Conservation (phyloP, 2,113 vertebrate genomes). For the Oncorhynchus nerka region DNA sequence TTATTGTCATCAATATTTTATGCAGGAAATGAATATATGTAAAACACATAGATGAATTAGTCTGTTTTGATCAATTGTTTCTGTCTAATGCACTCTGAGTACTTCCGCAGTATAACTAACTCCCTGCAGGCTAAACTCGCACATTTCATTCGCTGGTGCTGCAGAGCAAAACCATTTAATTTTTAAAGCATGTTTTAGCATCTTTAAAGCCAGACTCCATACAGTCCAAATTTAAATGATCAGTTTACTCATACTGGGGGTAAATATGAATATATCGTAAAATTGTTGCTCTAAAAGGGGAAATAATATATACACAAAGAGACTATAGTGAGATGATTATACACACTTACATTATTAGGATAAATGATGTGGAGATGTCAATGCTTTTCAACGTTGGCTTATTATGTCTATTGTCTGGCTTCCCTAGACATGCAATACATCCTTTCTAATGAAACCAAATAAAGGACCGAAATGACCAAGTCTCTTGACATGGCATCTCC, state of each 20-base stretch:
- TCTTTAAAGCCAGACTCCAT: conserved; percentile 45
- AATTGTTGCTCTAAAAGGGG: not conserved
- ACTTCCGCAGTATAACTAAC: conserved; percentile 55
- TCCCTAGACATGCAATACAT: no score
- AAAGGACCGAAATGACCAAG: no score
- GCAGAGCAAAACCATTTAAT: conserved; percentile 65
- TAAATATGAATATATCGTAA: conserved; percentile 16
- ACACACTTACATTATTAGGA: no score
- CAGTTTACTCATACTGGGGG: conserved; percentile 27
- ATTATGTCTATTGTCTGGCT: no score
- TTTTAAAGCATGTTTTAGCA: conserved; percentile 65
- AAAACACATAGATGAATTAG: conserved; percentile 76
- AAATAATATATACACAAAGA: no score
- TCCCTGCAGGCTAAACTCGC: conserved; percentile 58
- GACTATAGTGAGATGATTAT: no score
- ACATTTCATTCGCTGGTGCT: conserved; percentile 62
- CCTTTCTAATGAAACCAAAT: no score
- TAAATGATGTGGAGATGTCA: no score
- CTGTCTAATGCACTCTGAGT: conserved; percentile 53
- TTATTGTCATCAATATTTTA: conserved; percentile 75
- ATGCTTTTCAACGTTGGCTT: no score
- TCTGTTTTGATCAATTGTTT: conserved; percentile 76
- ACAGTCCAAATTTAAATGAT: conserved; percentile 37
- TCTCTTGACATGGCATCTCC: no score
- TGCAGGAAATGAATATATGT: conserved; percentile 75